Conservation (phyloP, 2,113 vertebrate genomes). For the Limnothrissa miodon region DNA sequence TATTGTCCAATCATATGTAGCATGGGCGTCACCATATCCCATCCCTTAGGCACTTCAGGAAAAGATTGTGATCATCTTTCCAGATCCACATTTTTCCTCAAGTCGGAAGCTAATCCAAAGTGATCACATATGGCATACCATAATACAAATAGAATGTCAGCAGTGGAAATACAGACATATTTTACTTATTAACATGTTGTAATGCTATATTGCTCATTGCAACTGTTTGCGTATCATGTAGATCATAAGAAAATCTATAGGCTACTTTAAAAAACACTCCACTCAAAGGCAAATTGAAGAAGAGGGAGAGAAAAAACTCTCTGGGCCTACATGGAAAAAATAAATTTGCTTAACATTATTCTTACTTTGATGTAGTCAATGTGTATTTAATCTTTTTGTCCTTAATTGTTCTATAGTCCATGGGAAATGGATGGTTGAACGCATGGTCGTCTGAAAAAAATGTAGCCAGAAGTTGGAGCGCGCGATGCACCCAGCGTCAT, state of each 20-base stretch:
- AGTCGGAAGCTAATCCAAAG: not conserved
- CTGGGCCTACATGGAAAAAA: not conserved
- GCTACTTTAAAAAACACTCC: too few species aligned
- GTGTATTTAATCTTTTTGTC: not conserved
- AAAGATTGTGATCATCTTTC: conserved; percentile 30
- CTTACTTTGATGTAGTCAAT: not conserved
- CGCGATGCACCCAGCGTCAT: conserved; percentile 61
- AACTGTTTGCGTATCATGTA: not conserved
- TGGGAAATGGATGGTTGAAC: conserved; percentile 2
- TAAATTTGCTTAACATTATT: not conserved
- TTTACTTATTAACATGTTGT: not conserved
- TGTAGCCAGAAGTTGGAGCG: conserved; percentile 24
- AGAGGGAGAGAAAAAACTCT: not conserved
- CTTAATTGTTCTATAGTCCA: not conserved
- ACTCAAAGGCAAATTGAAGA: too few species aligned
- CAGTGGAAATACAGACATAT: not conserved
- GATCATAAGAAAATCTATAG: too few species aligned
- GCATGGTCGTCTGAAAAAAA: not conserved
- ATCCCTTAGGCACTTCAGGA: conserved; percentile 27
- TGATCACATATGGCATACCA: not conserved
- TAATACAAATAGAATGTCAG: not conserved
- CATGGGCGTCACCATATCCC: not conserved
- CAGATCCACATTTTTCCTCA: conserved; percentile 12
- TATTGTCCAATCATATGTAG: conserved; percentile 46
- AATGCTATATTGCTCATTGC: not conserved